Conservation (phyloP, 2,797 vertebrate genomes). For the Halcyon smyrnensis region DNA sequence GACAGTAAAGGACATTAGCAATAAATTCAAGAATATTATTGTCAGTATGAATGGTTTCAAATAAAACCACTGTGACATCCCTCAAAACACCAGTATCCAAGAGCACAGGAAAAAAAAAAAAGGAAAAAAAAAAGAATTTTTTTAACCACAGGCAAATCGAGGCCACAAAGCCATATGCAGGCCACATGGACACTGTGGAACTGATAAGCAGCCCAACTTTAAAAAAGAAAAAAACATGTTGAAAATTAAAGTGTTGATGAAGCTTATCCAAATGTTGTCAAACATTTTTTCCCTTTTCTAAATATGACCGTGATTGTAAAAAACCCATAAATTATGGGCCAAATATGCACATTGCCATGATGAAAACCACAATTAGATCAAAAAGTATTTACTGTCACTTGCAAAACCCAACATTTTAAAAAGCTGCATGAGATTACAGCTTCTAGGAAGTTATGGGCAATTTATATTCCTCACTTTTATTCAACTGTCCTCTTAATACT, state of each 20-base stretch:
- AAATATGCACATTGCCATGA: background rate
- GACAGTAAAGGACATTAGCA: background rate
- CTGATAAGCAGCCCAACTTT: background rate
- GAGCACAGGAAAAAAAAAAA: rapidly evolving
- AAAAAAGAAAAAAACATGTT: background rate
- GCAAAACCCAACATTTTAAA: background rate
- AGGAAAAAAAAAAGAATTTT: too few species aligned
- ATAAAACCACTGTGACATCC: background rate
- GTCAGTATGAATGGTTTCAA: background rate
- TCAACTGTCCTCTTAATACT: background rate
- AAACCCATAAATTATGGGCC: background rate
- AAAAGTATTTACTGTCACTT: background rate
- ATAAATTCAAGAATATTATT: background rate
- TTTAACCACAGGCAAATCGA: background rate
- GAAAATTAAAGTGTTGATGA: background rate
- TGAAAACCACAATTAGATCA: background rate
- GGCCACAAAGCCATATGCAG: background rate
- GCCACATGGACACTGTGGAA: background rate
- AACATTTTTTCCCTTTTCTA: background rate
- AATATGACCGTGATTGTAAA: background rate
- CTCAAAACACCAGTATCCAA: background rate
- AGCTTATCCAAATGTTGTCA: background rate
- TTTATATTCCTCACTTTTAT: background rate
- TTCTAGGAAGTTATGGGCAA: background rate
- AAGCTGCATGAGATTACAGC: background rate